Evolutionary conservation across 2,113 vertebrate genomes (phyloP).

Genomic region (Pholis gunnellus): DNA sequence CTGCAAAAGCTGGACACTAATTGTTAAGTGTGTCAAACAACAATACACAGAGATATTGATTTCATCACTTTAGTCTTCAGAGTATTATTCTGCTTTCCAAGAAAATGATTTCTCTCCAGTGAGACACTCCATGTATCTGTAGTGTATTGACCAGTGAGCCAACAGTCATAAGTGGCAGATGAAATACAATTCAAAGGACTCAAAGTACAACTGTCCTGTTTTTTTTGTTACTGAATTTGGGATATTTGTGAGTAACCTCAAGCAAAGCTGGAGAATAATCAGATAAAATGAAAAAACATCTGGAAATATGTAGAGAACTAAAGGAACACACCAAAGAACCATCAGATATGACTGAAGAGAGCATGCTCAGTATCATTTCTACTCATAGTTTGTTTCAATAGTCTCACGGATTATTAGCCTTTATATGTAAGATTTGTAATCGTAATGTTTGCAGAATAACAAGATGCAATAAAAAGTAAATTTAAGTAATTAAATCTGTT

Average conservation of each 20-base stretch:
- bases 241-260: background rate
- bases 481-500: background rate
- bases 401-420: background rate
- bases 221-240: background rate
- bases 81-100: slow-evolving; percentile 6
- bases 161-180: background rate
- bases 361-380: background rate
- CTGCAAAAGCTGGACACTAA: background rate
- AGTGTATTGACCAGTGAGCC: slow-evolving; percentile 12
- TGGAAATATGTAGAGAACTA: background rate
- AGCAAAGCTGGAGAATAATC: background rate
- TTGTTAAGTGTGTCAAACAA: background rate
- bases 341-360: background rate
- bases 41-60: background rate
- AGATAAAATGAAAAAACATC: background rate
- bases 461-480: slow-evolving; percentile 13
- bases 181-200: background rate
- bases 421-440: background rate
- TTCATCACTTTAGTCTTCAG: background rate
- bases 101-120: slow-evolving; percentile 3
- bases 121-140: background rate
- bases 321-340: background rate
- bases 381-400: background rate
- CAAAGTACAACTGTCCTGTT: background rate
- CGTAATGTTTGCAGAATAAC: slow-evolving; percentile 4